Evolutionary conservation across 2,888 invertebrate species (phyloP).

Genomic region (Caenorhabditis sp.): DNA sequence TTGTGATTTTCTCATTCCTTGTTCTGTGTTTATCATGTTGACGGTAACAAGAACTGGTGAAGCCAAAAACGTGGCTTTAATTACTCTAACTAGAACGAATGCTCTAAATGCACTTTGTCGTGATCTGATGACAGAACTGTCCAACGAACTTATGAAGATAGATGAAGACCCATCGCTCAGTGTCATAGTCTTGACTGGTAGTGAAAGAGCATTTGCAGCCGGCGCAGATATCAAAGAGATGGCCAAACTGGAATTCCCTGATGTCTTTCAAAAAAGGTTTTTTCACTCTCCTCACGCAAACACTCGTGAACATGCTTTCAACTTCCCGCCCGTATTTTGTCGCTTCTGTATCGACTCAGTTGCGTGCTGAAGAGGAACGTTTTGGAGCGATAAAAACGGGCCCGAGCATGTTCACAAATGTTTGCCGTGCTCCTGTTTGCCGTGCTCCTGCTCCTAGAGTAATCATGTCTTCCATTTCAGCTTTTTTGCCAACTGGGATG

Average conservation of each 20-base stretch:
- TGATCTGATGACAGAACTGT: slow-evolving; percentile 87
- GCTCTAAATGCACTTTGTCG: slow-evolving; percentile 95
- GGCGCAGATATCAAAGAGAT: slow-evolving; percentile 95
- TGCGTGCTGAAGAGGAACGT: too few relatives aligned
- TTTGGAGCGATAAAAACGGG: too few relatives aligned
- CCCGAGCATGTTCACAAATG: too few relatives aligned
- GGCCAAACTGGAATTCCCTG: slow-evolving; percentile 75
- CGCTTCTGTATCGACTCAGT: too few relatives aligned
- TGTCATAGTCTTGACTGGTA: slow-evolving; percentile 92
- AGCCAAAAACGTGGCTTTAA: slow-evolving; percentile 90
- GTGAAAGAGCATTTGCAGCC: slow-evolving; percentile 85
- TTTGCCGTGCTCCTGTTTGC: too few relatives aligned
- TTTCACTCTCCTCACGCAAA: neutral
- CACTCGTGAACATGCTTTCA: too few relatives aligned
- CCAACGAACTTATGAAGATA: slow-evolving; percentile 82
- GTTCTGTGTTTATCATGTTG: too few relatives aligned
- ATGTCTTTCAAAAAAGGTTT: slow-evolving; percentile 38
- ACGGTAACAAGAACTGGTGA: slow-evolving; percentile 69
- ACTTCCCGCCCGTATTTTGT: too few relatives aligned
- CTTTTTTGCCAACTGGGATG: slow-evolving; percentile 90
- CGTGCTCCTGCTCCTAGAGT: too few relatives aligned
- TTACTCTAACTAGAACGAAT: slow-evolving; percentile 94
- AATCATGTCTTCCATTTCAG: too few relatives aligned
- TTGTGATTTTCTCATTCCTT: too few relatives aligned
- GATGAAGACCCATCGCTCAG: slow-evolving; percentile 86